Percentiles rank a stretch among this genome's conserved stretches.
Conservation (phyloP, 1,140 invertebrate species). For the Pogonomyrmex barbatus region DNA sequence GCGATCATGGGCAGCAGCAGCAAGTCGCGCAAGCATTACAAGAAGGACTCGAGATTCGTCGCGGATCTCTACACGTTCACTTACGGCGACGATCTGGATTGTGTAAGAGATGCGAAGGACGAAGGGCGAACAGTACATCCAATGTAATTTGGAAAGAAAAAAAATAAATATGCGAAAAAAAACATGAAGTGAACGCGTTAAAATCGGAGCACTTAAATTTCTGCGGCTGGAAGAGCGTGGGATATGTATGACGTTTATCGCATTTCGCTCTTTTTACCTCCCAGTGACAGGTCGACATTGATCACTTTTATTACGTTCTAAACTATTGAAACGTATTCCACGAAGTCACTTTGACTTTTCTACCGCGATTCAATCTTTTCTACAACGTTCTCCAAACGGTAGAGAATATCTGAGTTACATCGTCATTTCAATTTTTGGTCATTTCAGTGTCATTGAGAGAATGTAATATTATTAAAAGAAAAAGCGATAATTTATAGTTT, state of each 20-base stretch:
- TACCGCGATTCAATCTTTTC: neutral
- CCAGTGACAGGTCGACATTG: neutral
- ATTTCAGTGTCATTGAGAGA: neutral
- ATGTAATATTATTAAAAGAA: neutral
- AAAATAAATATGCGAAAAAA: neutral
- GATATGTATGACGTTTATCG: neutral
- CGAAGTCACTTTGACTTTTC: neutral
- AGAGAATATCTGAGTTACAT: neutral
- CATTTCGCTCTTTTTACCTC: neutral
- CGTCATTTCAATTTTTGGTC: neutral
- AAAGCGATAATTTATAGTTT: neutral
- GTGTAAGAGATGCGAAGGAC: constrained; percentile 78
- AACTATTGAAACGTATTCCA: neutral
- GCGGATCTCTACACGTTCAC: constrained; percentile 94
- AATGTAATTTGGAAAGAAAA: neutral
- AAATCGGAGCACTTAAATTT: constrained; percentile 11
- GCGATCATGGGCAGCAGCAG: constrained; percentile 82
- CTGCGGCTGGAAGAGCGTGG: neutral
- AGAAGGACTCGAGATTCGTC: constrained; percentile 93
- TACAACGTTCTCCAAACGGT: neutral
- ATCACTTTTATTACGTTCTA: neutral
- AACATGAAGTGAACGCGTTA: neutral
- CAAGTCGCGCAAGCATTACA: constrained; percentile 89
- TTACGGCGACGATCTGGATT: constrained; percentile 88
- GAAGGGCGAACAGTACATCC: constrained; percentile 54